Base-by-base conservation (phyloP, 1,140 invertebrate species). In the Ostrea edulis region DNA sequence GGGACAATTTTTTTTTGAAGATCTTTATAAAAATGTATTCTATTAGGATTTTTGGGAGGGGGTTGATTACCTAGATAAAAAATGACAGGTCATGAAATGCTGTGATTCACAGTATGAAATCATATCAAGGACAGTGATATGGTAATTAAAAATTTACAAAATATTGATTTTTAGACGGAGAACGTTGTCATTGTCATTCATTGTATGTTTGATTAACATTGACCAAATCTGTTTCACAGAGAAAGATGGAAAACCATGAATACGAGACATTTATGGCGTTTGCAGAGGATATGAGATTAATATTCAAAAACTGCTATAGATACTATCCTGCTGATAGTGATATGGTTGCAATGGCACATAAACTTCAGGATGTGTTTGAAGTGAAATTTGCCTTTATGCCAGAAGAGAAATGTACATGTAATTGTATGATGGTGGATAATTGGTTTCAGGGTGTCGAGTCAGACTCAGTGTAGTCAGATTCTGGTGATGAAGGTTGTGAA, bases 221-320 rank as follows among this genome's bases (percentile, higher is more conserved):
- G 35, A 44, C 35, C 35, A 44, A 44, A 44, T 44, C 5, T 44
- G 35, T 44, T 54, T 94, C 93, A 84, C 91, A 97, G 96, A 96
- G 96, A 93, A 99, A 99, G 96, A 98, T 99, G 97, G 98, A 99
- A 94, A 97, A 96, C 94, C 96, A 98, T 91, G 97, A 98, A 86
- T 99, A 99, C 94, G 97, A 97, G 94, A 97, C 97, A 88, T n/a
- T n/a, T n/a, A n/a, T n/a, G n/a, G 97, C 97, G 94, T 99, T 99
- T 95, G 98, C 98, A 3, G 96, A 96, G 86, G 99, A 99, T 95
- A 97, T 99, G 58, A 96, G 98, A 95, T 97, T 99, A 94, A 99
- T 99, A 96, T 99, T 99, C 96, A 98, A 98, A 86, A 99, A 99
- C 96, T 99, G 99, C 95, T 99, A 99, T 95, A 98, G 99, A 95